Conservation (phyloP, 37 sponge, comb jelly and placozoan species). For the Crambe crambe region DNA sequence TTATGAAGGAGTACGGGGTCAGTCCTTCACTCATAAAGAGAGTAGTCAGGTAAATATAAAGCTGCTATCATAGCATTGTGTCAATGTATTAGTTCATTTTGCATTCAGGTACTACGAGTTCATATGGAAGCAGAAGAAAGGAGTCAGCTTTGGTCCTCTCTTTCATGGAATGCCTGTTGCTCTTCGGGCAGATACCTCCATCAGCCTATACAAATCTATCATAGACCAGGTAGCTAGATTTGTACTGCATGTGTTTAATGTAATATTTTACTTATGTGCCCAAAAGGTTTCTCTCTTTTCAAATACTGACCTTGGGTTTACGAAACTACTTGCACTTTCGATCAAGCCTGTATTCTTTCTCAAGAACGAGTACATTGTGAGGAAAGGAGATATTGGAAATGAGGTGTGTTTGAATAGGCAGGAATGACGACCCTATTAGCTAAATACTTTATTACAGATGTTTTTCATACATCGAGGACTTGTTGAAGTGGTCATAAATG, state of each 20-base stretch:
- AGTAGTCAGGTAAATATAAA: slow-evolving; percentile 49
- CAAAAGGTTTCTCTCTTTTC: slow-evolving; percentile 80
- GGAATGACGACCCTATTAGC: neutral
- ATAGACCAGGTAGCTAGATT: slow-evolving; percentile 58
- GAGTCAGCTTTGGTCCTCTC: slow-evolving; percentile 52
- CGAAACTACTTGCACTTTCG: slow-evolving; percentile 75
- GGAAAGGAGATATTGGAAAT: slow-evolving; percentile 80
- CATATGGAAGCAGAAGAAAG: slow-evolving; percentile 78
- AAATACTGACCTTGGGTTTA: slow-evolving; percentile 81
- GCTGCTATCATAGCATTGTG: neutral
- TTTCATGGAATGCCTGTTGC: slow-evolving; percentile 80
- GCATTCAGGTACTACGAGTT: slow-evolving; percentile 60
- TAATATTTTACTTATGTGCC: too few species aligned
- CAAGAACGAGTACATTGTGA: slow-evolving; percentile 70
- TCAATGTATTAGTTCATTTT: neutral
- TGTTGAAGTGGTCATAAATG: slow-evolving; percentile 71
- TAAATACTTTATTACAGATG: slow-evolving; percentile 49
- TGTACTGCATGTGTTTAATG: neutral
- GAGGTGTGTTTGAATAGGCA: slow-evolving; percentile 33
- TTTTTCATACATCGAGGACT: slow-evolving; percentile 73
- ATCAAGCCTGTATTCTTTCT: slow-evolving; percentile 74
- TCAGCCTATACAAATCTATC: slow-evolving; percentile 73
- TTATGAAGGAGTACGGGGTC: slow-evolving; percentile 43
- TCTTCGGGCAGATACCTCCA: slow-evolving; percentile 73
- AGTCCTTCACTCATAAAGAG: slow-evolving; percentile 20